Base-by-base conservation (phyloP, 2,113 vertebrate genomes). In the Xiphias gladius region DNA sequence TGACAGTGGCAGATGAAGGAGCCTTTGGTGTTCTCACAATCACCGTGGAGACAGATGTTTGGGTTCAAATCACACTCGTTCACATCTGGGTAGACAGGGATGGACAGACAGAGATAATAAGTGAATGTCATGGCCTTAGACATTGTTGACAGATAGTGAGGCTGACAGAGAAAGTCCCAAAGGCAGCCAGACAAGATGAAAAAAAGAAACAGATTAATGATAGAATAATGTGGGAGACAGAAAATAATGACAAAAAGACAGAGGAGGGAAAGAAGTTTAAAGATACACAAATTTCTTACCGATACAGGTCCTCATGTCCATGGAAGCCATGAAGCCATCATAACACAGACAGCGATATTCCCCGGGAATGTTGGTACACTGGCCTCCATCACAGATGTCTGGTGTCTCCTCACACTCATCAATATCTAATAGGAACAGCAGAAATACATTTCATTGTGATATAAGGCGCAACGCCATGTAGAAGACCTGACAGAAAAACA, bases 1-100 rank as follows among this genome's bases (percentile, higher is more conserved):
- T 95, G 96, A 93, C 97, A 99, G 88, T 97, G 97, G 80, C 97
- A 99, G 92, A 98, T 96, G 91, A 99, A 99, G 66, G 97, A 98
- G 22, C 97, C 97, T 85, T 97, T 97, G 0, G 97, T 99, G 93
- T 99, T 99, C 89, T 99, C 96, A 22, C 97, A 99, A 79, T 96
- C 96, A 0, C 98, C 97, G 0, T 97, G 97, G 83, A 98, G 96
- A 90, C 97, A 98, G 94, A 98, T 96, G 92, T 97, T 97, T 39
- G 97, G 96, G 91, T 97, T 98, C 84, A 97, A 93, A 82, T 98
- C 97, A 39, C 97, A 99, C 81, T 99, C 97, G 0, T 98, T 97
- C 80, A 99, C 96, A 79, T 98, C 97, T 98, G 91, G 54, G 37
- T 1, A 62, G 76, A 74, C 66, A 79, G 26, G 26, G 52, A 76